Percentiles rank a stretch among this genome's conserved stretches.
These are phyloP conservation scores for Hiodon tergisus DNA, from an alignment of 2,113 vertebrate species.

Conservation along the genomic window DNA sequence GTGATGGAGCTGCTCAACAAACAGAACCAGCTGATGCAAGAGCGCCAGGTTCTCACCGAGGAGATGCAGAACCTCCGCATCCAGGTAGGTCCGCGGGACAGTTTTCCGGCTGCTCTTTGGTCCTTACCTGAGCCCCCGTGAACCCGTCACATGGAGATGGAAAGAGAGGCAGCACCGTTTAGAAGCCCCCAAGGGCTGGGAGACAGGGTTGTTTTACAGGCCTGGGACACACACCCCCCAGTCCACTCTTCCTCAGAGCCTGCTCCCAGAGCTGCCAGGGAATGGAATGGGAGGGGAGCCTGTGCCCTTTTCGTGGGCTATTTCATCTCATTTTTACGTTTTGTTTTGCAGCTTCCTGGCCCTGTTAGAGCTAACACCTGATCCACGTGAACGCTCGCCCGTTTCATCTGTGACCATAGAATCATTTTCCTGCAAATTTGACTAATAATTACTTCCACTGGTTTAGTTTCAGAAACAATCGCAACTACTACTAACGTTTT, in stretches of 20 bases:
- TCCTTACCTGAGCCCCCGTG: too few species aligned
- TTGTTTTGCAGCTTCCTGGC: slow-evolving; percentile 41
- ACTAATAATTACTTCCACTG: too few species aligned
- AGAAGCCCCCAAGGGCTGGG: not conserved
- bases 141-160: not conserved
- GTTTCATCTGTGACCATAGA: too few species aligned
- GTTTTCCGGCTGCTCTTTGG: not conserved
- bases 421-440: too few species aligned
- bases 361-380: slow-evolving; percentile 29
- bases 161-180: not conserved
- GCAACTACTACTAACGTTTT: too few species aligned
- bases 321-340: not conserved
- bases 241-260: not conserved
- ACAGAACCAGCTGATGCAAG: slow-evolving; percentile 81
- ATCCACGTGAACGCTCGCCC: slow-evolving; percentile 27
- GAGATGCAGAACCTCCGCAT: slow-evolving; percentile 65
- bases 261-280: not conserved
- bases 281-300: not conserved
- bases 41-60: slow-evolving; percentile 72
- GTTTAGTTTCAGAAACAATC: too few species aligned
- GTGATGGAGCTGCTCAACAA: slow-evolving; percentile 80
- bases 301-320: not conserved
- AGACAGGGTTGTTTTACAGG: not conserved
- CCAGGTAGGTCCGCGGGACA: slow-evolving; percentile 56
- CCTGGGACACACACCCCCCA: not conserved